Base-by-base conservation (phyloP, 2,113 vertebrate species). In the Aix galericulata region DNA sequence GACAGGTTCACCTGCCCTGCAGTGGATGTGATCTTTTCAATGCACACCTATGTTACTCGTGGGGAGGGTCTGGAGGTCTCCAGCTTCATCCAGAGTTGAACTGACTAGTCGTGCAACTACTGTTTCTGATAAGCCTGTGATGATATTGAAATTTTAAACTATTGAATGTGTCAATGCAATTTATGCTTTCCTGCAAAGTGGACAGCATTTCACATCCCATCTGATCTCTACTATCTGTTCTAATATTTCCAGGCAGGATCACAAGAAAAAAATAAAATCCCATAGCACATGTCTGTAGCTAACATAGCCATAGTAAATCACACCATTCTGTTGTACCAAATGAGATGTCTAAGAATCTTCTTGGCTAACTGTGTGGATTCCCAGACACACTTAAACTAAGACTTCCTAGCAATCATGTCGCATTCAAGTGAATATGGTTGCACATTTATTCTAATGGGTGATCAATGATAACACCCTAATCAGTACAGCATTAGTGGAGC, bases 31-130 rank as follows among this genome's bases (percentile, higher is more conserved):
- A 46, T 67, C 32, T 36, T 53, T 50, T 27, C 22, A 14, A 5
- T 1, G 22, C 29, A 25, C 23, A n/a, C 17, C 46, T 17, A 25
- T 46, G 34, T 1, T 1, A 11, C 72, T n/a, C 1, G 0, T 25
- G 42, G 12, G 31, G 52, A 48, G 4, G 5, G 7, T n/a, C 11
- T 14, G 14, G 34, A 36, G 22, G 3, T 44, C 50, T 64, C 50
- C 55, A 58, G 22, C 31, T 63, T 69, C 58, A 36, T 36, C 56
- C 22, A 22, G 58, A 34, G 27, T 26, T 34, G 42, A 48, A 34
- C 8, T 6, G 4, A 25, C 26, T 55, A 8, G 13, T 63, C 16
- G 21, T 44, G 31, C 50, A 69, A 31, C 27, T 53, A 11, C 50
- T 34, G 20, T 10, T 38, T 17, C 69, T 71, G 16, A 42, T 63